Evolutionary conservation across 2,888 invertebrate species (phyloP), one percentile per base, ranked within the genome.

Genomic region (Apodemia duryi): DNA sequence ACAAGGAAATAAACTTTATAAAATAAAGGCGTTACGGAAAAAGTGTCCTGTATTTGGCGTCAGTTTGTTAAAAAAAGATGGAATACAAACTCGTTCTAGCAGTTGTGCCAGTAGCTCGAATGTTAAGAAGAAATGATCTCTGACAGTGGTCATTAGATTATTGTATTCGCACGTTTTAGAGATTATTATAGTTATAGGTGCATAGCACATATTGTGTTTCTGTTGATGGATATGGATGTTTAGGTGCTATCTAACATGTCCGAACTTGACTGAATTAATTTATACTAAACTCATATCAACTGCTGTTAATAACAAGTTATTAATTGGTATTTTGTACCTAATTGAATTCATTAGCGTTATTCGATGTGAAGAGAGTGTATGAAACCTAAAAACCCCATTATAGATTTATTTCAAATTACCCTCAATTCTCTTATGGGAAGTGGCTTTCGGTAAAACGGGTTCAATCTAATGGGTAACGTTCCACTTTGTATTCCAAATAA

Each of bases 121-220:
- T 1, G 91, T 85, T 1, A 92, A 91, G 73, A 92, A 92, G 80
- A 92, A 92, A 92, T 92, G 92, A 92, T 91, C 82, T 81, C 77
- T 68, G 76, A 74, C 63, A 13, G 75, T 43, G 43, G 43, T 77
- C 67, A 68, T 57, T 78, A 78, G 73, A 63, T 72, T 70, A 71
- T 71, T 72, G 67, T 74, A 71, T 69, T 73, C 66, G 75, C 75
- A 75, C 72, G 72, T 76, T 73, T 72, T 76, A 73, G 70, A 77
- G 71, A 71, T 75, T 75, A 70, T 65, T 70, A 71, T 78, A 78
- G 74, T 66, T 74, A 73, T 74, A 71, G 73, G 84, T 82, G 84
- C 82, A 73, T 79, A 83, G 83, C 85, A 80, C 81, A 70, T 68
- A 70, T 74, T 74, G 71, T 75, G 71, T 72, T 61, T 65, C 51